Evolutionary conservation across 2,888 invertebrate genomes (phyloP).

Genomic region (Electrophaes corylata): DNA sequence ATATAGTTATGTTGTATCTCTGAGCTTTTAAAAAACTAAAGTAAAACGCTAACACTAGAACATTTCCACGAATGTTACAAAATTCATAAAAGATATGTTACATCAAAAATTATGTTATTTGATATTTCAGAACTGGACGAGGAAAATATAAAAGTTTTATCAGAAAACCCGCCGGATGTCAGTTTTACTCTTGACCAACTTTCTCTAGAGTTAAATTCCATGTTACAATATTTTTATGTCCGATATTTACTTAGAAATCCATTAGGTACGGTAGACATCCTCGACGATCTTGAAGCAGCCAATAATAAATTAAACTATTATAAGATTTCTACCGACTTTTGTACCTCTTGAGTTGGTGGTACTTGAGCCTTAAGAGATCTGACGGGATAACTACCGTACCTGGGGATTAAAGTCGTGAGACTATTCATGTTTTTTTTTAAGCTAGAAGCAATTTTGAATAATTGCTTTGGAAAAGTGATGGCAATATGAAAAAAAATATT

Average conservation of each 20-base stretch:
- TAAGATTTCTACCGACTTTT: no score
- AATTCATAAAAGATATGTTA: neutral
- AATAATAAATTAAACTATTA: neutral
- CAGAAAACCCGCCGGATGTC: slow-evolving; percentile 40
- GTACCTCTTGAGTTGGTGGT: no score
- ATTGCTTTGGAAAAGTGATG: no score
- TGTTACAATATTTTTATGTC: slow-evolving; percentile 53
- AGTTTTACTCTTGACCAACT: slow-evolving; percentile 53
- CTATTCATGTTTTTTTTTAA: no score
- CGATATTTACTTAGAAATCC: slow-evolving; percentile 38
- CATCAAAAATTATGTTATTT: slow-evolving; percentile 10
- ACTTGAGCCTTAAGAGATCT: no score
- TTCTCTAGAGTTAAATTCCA: slow-evolving; percentile 46
- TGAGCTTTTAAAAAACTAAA: neutral
- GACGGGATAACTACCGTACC: no score
- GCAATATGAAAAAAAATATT: no score
- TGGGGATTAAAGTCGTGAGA: no score
- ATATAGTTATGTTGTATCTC: neutral
- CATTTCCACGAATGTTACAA: neutral
- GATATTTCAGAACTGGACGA: slow-evolving; percentile 7
- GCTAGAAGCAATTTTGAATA: no score
- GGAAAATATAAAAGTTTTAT: slow-evolving; percentile 22
- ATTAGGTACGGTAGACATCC: slow-evolving; percentile 4
- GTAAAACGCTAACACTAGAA: neutral
- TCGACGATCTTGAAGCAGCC: neutral